These are phyloP conservation scores for Columba guinea DNA, from an alignment of 2,797 vertebrate genomes.

Conservation along the genomic window DNA sequence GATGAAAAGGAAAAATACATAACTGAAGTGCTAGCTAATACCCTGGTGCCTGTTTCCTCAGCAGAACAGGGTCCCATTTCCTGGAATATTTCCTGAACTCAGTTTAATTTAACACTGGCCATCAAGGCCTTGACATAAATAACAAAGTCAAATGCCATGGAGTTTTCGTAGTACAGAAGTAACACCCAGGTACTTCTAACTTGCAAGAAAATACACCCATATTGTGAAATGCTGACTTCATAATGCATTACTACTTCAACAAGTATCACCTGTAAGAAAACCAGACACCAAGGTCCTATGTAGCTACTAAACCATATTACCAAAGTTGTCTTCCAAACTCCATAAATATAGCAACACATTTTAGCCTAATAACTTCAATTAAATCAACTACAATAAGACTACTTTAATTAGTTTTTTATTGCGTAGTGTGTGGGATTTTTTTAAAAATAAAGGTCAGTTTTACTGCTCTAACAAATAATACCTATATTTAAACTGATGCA, in stretches of 20 bases:
- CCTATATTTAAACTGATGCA: fast-evolving
- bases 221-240: neutral
- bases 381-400: neutral
- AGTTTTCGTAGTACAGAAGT: neutral
- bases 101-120: neutral
- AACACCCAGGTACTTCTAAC: fast-evolving
- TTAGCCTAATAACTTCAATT: neutral
- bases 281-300: fast-evolving
- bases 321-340: neutral
- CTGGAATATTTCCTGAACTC: fast-evolving
- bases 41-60: fast-evolving
- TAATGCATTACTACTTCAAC: neutral
- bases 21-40: neutral
- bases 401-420: neutral
- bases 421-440: fast-evolving
- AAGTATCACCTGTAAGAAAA: fast-evolving
- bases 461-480: neutral
- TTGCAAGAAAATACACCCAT: fast-evolving
- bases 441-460: neutral
- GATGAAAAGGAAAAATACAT: neutral
- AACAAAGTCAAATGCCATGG: neutral
- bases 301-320: neutral
- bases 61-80: neutral
- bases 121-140: neutral
- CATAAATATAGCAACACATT: fast-evolving